Percentiles rank a stretch among this genome's conserved stretches.
Conservation (phyloP, 2,797 vertebrate species). For the Centropyge bicolor region DNA sequence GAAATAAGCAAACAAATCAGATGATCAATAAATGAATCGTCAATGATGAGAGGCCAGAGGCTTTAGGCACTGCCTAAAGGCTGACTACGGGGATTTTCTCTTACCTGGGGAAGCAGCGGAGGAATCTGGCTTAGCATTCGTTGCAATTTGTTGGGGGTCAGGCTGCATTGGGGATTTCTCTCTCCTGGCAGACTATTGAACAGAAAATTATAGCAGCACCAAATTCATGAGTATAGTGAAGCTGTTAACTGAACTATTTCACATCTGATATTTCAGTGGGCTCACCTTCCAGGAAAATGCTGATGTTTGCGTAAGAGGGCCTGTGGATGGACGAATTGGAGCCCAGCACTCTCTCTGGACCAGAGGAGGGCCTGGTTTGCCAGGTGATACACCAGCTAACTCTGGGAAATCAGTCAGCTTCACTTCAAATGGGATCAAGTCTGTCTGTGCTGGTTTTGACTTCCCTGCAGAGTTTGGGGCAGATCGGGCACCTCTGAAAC, state of each 20-base stretch:
- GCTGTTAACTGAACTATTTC: neutral
- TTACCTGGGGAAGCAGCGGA: conserved; percentile 63
- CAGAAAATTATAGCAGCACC: neutral
- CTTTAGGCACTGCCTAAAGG: neutral
- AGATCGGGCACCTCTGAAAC: conserved; percentile 61
- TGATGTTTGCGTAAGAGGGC: conserved; percentile 18
- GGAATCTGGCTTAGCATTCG: conserved; percentile 25
- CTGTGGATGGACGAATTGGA: conserved; percentile 25
- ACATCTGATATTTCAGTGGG: neutral
- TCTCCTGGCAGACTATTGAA: conserved; percentile 59
- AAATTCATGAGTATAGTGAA: neutral
- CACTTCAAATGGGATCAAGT: conserved; percentile 83
- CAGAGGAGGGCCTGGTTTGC: conserved; percentile 19
- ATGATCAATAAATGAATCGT: neutral
- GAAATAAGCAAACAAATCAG: neutral
- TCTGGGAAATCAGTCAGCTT: conserved; percentile 89
- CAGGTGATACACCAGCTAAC: conserved; percentile 68
- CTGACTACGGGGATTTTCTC: neutral
- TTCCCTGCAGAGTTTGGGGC: conserved; percentile 55
- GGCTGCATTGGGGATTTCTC: conserved; percentile 32
- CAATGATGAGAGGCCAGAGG: too few relatives aligned
- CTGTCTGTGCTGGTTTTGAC: conserved; percentile 57
- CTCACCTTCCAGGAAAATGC: conserved; percentile 63
- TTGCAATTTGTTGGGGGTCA: conserved; percentile 32
- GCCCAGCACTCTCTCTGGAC: conserved; percentile 68